Base-by-base conservation (phyloP, 2,797 vertebrate genomes). In the Fundulus diaphanus region DNA sequence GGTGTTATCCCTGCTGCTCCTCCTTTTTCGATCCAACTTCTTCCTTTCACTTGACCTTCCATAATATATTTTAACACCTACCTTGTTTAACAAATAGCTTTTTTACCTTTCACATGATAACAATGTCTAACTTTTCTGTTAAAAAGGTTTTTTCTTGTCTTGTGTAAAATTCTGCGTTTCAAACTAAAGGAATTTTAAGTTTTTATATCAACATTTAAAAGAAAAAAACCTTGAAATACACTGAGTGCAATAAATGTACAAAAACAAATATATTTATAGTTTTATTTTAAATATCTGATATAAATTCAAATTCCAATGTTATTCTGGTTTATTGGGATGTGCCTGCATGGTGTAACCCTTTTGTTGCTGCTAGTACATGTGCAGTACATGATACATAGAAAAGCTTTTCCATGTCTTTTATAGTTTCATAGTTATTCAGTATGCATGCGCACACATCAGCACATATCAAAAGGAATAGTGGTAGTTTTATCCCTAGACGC, bases 381-480 rank as follows among this genome's bases (percentile, higher is more conserved):
- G 27, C 31, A 18, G 20, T 46, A 35, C 16, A 20, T 16, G 20
- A 22, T 31, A 27, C 42, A 49, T 24, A 69, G 18, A 56, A 35
- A 68, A 7, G 69, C 3, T 72, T 73, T 78, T 40, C 59, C 72
- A 48, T 68, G 46, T 56, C 40, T 44, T 16, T 66, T 24, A 78
- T 35, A 59, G 7, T 24, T 7, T n/a, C 57, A 49, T 48, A 35
- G 44, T 49, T 13, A 16, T 61, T 49, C 20, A 66, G 63, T 66
- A 13, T 42, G 63, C 76, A 77, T 42, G 33, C 7, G 35, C 51
- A 74, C 37, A 35, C 31, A 63, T 63, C 56, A 40, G 61, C 63
- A 46, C 59, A 66, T 20, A 77, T 79, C 56, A 79, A 68, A 79
- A 24, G 35, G 63, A 31, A 24, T 4, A 16, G 15, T 6, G 3